These are phyloP conservation scores for Oreohelix idahoensis DNA, from an alignment of 1,140 invertebrate species.

Conservation along the genomic window DNA sequence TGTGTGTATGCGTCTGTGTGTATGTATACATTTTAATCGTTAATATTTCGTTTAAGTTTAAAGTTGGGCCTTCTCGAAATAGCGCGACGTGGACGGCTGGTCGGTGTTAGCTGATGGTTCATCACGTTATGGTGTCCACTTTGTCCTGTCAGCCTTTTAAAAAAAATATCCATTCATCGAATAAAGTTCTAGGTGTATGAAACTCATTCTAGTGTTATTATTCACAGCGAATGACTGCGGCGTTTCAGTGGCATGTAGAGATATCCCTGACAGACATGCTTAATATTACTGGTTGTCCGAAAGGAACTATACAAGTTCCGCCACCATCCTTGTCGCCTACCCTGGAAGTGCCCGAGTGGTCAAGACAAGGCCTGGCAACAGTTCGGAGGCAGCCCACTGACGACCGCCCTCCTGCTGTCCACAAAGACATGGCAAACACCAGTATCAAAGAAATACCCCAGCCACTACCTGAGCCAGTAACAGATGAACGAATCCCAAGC, in stretches of 20 bases:
- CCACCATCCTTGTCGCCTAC: not conserved
- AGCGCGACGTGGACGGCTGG: no score
- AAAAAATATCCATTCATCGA: no score
- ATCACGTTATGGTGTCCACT: no score
- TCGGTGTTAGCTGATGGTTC: no score
- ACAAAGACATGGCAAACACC: not conserved
- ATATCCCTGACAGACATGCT: not conserved
- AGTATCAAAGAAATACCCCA: not conserved
- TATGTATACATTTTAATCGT: no score
- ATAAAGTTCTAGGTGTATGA: no score
- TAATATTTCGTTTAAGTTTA: no score
- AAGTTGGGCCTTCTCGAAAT: no score
- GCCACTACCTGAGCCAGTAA: not conserved
- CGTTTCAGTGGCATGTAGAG: constrained; percentile 18
- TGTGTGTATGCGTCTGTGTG: no score
- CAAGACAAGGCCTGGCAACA: constrained; percentile 1
- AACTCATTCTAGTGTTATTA: no score
- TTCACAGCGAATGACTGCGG: constrained; percentile 10
- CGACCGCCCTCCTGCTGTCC: not conserved
- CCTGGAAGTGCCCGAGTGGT: constrained; percentile 23
- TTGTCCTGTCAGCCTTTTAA: no score
- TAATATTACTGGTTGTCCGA: constrained; percentile 1
- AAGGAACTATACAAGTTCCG: not conserved
- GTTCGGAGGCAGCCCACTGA: not conserved
- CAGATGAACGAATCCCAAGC: not conserved